Conservation (phyloP, 2,797 vertebrate species). For the Hoplostethus mediterraneus region DNA sequence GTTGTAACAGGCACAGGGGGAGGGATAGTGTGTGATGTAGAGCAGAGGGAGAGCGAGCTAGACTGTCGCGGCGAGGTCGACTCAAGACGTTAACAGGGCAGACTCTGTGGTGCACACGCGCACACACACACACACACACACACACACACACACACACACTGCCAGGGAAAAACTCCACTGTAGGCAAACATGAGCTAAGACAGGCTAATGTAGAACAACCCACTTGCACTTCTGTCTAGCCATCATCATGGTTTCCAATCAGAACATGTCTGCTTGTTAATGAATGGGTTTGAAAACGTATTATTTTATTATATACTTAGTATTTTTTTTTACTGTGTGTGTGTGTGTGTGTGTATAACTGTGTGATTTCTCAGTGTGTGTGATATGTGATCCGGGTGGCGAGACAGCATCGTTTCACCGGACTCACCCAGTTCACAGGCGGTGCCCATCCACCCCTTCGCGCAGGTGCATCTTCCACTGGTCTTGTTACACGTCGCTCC, state of each 20-base stretch:
- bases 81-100: constrained; percentile 51
- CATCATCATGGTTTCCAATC: constrained; percentile 14
- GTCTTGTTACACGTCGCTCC: constrained; percentile 87
- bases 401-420: constrained; percentile 23
- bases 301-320: too few species aligned
- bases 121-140: too few species aligned
- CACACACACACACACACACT: constrained; percentile 41
- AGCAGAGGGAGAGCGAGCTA: constrained; percentile 48
- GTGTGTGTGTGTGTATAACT: neutral
- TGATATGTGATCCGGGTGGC: constrained; percentile 21
- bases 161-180: constrained; percentile 60
- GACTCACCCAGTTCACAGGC: constrained; percentile 92
- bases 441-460: constrained; percentile 88
- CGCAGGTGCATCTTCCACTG: constrained; percentile 87
- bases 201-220: constrained; percentile 39
- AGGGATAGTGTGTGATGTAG: constrained; percentile 59
- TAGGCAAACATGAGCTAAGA: constrained; percentile 62
- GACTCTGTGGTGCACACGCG: constrained; percentile 31
- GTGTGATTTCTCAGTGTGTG: neutral
- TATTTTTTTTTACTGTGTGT: neutral
- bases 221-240: constrained; percentile 31
- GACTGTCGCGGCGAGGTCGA: constrained; percentile 44
- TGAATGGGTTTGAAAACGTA: neutral
- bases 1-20: constrained; percentile 62
- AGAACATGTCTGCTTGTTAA: neutral